Base-by-base conservation (phyloP, 1,140 invertebrate genomes). In the Leptinotarsa texana region DNA sequence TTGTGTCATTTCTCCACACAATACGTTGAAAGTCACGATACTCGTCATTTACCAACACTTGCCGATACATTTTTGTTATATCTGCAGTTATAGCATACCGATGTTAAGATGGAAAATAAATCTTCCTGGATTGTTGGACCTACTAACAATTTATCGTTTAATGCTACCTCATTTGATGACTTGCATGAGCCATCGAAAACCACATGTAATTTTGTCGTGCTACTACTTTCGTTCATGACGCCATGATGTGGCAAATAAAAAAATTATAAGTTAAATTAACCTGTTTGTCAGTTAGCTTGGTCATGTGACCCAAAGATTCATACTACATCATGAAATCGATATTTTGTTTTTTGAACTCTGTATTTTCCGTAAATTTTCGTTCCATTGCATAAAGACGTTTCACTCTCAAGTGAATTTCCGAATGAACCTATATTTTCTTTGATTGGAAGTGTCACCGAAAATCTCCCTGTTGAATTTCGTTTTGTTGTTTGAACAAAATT, bases 261-360 rank as follows among this genome's bases (percentile, higher is more conserved):
- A 47, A 33, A 8, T 48, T 74, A 21, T 73, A 27, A 68, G 63
- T 13, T 51, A 15, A 24, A 75, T 47, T 6, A 33, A 18, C 15
- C 15, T 15, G 22, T 42, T 42, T 8, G 11, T 42, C 33, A 3
- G 11, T 42, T 8, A 42, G 33, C 33, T 42, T 42, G 13, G 42
- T 21, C 78, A 79, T 80, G 71, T 85, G 81, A 13, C 80, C 80
- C 68, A 83, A 67, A 1, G 74, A 61, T 17, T 65, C 22, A 74
- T 86, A 87, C 74, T 86, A 85, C 47, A 80, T 49, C 49, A 87
- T 83, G 67, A 85, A 84, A 72, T 81, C 63, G 4, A 49, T 42
- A 74, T 85, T 83, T 24, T 65, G 4, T 18, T 65, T 11, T 74
- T 82, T 80, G 24, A 84, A 51, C 3, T 74, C 8, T 17, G 74